Base-by-base conservation (phyloP, 2,797 vertebrate species). In the Poeciliopsis infans region DNA sequence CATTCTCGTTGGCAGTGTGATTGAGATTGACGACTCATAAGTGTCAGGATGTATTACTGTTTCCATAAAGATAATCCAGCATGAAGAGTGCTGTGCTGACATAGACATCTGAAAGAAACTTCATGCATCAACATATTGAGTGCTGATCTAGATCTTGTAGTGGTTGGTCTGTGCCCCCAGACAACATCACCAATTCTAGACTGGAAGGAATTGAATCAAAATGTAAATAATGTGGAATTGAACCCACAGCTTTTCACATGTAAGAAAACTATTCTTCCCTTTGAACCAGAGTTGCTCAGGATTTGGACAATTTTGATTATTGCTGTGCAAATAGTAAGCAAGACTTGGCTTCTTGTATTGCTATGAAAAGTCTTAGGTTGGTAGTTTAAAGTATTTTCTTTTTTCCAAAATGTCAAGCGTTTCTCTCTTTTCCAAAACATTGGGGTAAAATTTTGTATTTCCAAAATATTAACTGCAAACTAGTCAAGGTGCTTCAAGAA, bases 21-120 rank as follows among this genome's bases (percentile, higher is more conserved):
- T 70, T 71, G 45, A 74, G 46, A 55, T 72, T 36, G 20, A 45
- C 41, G 64, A 55, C 74, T 79, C 76, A 45, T 3, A 68, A 31
- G 47, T 80, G 77, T 79, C 80, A 68, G 20, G 46, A 13, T 72
- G 41, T 28, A 71, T 78, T 45, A 51, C 41, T 80, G 53, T 72
- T 76, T 73, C 73, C 59, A 39, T 68, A 33, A 16, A 47, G 74
- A 78, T 78, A 84, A 77, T 77, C 13, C 76, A 68, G 71, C 55
- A n/a, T 53, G 68, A 51, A 15, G 74, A 45, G 33, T 4, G 47
- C 74, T 83, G 74, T 79, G 76, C 81, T 83, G 78, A 82, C 74
- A 75, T 59, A 73, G 33, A 49, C 59, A 57, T 80, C 45, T 73
- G 5, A 47, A 8, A 36, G 5, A 59, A 66, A 70, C 57, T 72